phyloP scores from a whole-genome alignment of 2,888 invertebrate genomes.

The Homarus gammarus region DNA sequence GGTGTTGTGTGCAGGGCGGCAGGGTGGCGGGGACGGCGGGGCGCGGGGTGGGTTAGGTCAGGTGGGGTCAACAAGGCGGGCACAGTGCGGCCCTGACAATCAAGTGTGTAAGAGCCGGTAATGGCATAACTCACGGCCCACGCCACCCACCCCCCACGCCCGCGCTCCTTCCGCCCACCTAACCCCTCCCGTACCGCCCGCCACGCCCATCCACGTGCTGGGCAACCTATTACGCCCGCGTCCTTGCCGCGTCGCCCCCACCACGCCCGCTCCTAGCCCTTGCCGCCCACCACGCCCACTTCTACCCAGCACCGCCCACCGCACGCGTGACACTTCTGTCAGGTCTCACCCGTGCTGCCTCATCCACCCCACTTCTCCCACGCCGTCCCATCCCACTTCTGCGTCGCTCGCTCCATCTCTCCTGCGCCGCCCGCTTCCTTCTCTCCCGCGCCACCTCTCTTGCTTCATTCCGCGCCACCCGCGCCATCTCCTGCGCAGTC shows the following conservation, averaged over 20 bases:
- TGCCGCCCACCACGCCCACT: conserved; percentile 28
- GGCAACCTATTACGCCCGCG: too few species aligned
- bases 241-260: too few species aligned
- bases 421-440: neutral
- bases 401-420: too few species aligned
- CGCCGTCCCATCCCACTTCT: too few species aligned
- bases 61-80: conserved; percentile 49
- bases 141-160: neutral
- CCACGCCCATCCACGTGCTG: too few species aligned
- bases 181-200: neutral
- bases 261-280: too few species aligned
- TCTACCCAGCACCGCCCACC: neutral
- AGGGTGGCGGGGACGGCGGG: neutral
- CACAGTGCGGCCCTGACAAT: conserved; percentile 60
- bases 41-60: conserved; percentile 11
- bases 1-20: conserved; percentile 1
- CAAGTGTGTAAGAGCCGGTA: conserved; percentile 66
- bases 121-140: conserved; percentile 57
- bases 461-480: neutral
- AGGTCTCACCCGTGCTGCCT: too few species aligned
- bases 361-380: too few species aligned
- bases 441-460: neutral
- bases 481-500: neutral
- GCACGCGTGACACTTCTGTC: neutral
- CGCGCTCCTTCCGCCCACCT: neutral